Conservation (phyloP, 1,140 invertebrate species). For the Trachymyrmex septentrionalis region DNA sequence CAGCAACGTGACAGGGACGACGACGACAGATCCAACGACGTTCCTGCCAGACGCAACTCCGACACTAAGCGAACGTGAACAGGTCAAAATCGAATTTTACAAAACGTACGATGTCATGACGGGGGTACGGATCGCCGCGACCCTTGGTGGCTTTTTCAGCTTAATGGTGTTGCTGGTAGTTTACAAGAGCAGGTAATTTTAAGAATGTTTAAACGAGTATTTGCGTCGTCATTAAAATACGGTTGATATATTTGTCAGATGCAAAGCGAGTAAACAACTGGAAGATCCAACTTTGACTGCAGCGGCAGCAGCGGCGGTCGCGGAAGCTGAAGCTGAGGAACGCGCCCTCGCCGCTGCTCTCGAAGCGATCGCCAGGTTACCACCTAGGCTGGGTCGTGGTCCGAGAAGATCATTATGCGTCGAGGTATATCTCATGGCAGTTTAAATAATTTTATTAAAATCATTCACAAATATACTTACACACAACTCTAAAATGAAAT, state of each 20-base stretch:
- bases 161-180: constrained; percentile 95
- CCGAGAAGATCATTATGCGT: constrained; percentile 84
- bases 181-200: constrained; percentile 91
- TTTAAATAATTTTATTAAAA: background rate
- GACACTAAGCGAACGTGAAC: constrained; percentile 86
- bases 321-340: constrained; percentile 91
- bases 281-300: constrained; percentile 87
- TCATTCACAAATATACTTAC: background rate
- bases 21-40: constrained; percentile 78
- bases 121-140: constrained; percentile 94
- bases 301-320: constrained; percentile 92
- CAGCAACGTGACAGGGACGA: constrained; percentile 75
- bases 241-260: constrained; percentile 78
- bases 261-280: constrained; percentile 86
- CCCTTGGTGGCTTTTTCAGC: constrained; percentile 94
- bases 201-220: background rate
- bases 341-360: constrained; percentile 90
- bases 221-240: background rate
- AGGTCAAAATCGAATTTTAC: constrained; percentile 93
- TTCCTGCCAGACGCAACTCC: constrained; percentile 83
- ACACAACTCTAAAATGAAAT: background rate
- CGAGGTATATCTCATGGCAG: constrained; percentile 74
- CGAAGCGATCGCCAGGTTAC: constrained; percentile 89
- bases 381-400: constrained; percentile 84
- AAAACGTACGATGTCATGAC: constrained; percentile 97